phyloP scores from a whole-genome alignment of 2,113 vertebrate genomes.

The Microtus ochrogaster region DNA sequence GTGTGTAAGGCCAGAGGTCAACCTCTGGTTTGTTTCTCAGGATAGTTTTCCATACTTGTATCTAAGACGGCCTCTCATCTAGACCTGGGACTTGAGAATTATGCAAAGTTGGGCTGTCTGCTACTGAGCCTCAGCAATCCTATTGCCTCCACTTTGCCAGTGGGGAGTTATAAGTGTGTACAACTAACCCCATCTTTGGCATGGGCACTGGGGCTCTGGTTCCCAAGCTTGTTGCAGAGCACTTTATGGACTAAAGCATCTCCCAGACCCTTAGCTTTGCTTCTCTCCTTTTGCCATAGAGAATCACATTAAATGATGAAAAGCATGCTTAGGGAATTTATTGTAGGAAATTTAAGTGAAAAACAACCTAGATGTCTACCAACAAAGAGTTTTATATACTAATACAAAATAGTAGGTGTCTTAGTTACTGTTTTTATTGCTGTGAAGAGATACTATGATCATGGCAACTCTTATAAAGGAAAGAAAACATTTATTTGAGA shows the following conservation, averaged over 20 bases:
- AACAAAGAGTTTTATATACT: neutral
- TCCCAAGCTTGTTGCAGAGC: neutral
- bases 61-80: neutral
- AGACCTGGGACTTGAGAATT: neutral
- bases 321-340: conserved; percentile 3
- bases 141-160: neutral
- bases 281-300: neutral
- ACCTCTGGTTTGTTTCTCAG: neutral
- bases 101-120: neutral
- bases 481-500: too few relatives aligned
- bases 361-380: conserved; percentile 14
- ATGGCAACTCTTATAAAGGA: too few relatives aligned
- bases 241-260: neutral
- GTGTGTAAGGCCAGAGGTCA: neutral
- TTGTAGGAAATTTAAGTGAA: neutral
- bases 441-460: too few relatives aligned
- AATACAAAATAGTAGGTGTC: neutral
- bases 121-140: neutral
- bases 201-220: neutral
- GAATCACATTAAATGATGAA: neutral
- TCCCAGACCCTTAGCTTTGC: neutral
- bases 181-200: neutral
- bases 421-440: too few relatives aligned
- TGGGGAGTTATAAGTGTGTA: neutral
- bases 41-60: neutral